Percentiles rank a stretch among this genome's conserved stretches.
Evolutionary conservation across 2,797 vertebrate species (phyloP).

Genomic region (Margarornis squamiger): DNA sequence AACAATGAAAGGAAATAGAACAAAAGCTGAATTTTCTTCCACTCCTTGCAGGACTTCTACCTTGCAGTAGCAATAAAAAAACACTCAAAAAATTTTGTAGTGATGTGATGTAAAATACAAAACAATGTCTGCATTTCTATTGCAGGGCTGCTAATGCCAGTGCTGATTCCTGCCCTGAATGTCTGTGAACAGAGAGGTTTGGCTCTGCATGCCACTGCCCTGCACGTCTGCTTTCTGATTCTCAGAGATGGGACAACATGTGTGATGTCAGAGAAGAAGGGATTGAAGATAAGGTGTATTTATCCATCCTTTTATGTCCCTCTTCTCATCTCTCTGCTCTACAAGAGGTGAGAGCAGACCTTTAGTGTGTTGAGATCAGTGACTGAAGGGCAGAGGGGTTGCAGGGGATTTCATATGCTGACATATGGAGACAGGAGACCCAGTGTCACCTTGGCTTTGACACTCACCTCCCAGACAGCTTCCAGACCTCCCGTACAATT

Average conservation of each 20-base stretch:
- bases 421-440: background rate
- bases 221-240: background rate
- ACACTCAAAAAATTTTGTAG: rapidly evolving
- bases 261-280: rapidly evolving
- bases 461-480: background rate
- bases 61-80: background rate
- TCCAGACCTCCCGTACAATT: background rate
- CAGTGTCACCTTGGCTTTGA: background rate
- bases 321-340: background rate
- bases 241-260: background rate
- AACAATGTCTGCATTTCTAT: background rate
- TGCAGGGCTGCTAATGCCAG: background rate
- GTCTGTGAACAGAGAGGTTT: background rate
- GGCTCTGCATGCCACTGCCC: rapidly evolving
- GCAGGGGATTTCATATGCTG: background rate
- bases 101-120: background rate
- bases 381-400: background rate
- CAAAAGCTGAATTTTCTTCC: background rate
- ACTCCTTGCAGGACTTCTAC: background rate
- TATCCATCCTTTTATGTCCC: background rate
- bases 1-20: background rate
- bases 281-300: background rate
- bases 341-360: background rate
- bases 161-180: background rate
- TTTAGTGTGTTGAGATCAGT: background rate